Evolutionary conservation across 2,888 invertebrate species (phyloP).

Genomic region (Parnassius orleans): DNA sequence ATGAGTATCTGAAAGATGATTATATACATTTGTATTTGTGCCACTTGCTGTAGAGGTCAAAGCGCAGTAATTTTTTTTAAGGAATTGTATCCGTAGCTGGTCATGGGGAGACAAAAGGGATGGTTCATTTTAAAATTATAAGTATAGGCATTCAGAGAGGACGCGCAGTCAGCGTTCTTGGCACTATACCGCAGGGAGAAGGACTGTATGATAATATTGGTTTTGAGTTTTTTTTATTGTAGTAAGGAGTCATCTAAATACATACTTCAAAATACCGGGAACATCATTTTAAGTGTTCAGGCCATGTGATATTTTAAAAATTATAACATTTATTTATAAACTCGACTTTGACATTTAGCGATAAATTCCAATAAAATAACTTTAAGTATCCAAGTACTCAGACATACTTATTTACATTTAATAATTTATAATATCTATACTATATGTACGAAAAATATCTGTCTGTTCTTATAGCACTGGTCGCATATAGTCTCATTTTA

Average conservation of each 20-base stretch:
- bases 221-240: conserved; percentile 21
- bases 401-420: conserved; percentile 22
- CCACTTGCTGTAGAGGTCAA: too few species aligned
- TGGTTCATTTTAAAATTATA: too few species aligned
- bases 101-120: too few species aligned
- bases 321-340: conserved; percentile 35
- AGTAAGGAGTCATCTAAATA: conserved; percentile 2
- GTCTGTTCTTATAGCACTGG: conserved; percentile 9
- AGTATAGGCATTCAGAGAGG: too few species aligned
- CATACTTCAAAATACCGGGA: conserved; percentile 15
- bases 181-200: too few species aligned
- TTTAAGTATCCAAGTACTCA: conserved; percentile 12
- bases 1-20: too few species aligned
- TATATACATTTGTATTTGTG: too few species aligned
- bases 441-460: background rate
- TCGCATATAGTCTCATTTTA: conserved; percentile 13
- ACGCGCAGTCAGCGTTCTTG: too few species aligned
- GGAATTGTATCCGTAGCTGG: too few species aligned
- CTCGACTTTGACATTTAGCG: conserved; percentile 40
- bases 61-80: too few species aligned
- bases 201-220: background rate
- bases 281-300: conserved; percentile 11
- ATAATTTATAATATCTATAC: conserved; percentile 7
- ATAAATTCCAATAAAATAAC: conserved; percentile 28
- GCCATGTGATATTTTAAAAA: conserved; percentile 37